Base-by-base conservation (phyloP, 2,113 vertebrate species). In the Daphoenositta chrysoptera region DNA sequence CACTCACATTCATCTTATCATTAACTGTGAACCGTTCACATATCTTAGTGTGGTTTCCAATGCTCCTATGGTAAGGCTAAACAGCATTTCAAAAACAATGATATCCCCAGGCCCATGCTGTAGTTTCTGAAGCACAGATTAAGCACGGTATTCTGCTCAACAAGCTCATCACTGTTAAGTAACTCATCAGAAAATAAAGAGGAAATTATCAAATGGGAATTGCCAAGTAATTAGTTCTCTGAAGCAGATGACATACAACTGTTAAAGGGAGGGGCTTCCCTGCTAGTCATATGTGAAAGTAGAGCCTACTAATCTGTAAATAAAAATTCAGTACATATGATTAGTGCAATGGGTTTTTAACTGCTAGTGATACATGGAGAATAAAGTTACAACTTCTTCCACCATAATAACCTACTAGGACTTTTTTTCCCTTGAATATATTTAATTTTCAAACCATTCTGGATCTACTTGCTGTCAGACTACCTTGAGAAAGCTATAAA, bases 171-270 rank as follows among this genome's bases (percentile, higher is more conserved):
- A 96, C 97, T 98, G 97, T 98, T 98, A 98, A 98, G 97, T 98
- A 98, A 98, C 97, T 98, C 97, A 97, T 98, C 97, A 98, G 97
- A 97, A 98, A 98, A 98, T 98, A 98, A 98, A 98, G 97, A 97
- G 97, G 96, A 96, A 98, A 98, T 98, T 98, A 98, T 97, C 98
- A 97, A 97, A 97, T 97, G 97, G 98, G 98, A 98, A 98, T 98
- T 98, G 98, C 97, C 97, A 98, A 98, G 98, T 98, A 98, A 98
- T 98, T 98, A 98, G 97, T 97, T 97, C 97, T 98, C 97, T 96
- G 97, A 97, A 98, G 97, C 97, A 98, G 97, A 98, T 98, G 98
- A 98, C 97, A 98, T 96, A 96, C 97, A 97, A 98, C 96, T 97
- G 97, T 94, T 96, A 90, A 73, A 97, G 96, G 97, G 97, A 96